These are phyloP conservation scores for Pteropus rufus DNA, from an alignment of 2,797 vertebrate genomes.

Conservation along the genomic window DNA sequence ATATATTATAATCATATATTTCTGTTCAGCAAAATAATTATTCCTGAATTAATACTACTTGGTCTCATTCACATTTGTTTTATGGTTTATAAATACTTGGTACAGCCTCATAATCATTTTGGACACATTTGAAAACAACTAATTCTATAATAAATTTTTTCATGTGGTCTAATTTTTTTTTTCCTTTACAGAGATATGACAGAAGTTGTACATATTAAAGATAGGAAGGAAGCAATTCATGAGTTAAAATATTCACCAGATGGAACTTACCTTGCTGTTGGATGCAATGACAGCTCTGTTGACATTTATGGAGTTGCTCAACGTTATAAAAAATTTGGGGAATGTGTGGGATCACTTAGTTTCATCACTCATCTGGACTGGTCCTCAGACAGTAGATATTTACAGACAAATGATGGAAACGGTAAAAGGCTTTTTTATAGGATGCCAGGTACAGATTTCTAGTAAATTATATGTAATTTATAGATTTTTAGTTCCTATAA, in stretches of 20 bases:
- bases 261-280: slow-evolving; percentile 94
- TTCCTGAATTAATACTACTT: not conserved
- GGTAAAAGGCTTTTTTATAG: slow-evolving; percentile 95
- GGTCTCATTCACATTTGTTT: slow-evolving; percentile 35
- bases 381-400: slow-evolving; percentile 95
- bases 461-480: not conserved
- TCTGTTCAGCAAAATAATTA: slow-evolving; percentile 29
- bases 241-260: slow-evolving; percentile 99
- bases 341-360: slow-evolving; percentile 93
- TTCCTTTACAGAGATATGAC: slow-evolving; percentile 95
- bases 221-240: slow-evolving; percentile 98
- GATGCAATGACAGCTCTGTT: slow-evolving; percentile 96
- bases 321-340: slow-evolving; percentile 98
- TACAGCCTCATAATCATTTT: not conserved
- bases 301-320: slow-evolving; percentile 97
- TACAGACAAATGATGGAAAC: slow-evolving; percentile 97
- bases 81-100: not conserved
- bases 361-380: slow-evolving; percentile 99
- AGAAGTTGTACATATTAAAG: slow-evolving; percentile 99
- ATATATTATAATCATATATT: not conserved
- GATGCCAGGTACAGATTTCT: slow-evolving; percentile 92
- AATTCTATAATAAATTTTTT: slow-evolving; percentile 47
- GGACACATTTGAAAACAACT: slow-evolving; percentile 24
- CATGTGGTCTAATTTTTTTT: slow-evolving; percentile 60
- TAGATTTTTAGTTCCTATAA: slow-evolving; percentile 2